A percentile compares a stretch with the other conserved stretches of the same genome.
Evolutionary conservation across 92 coral and sea anemone genomes (phyloP).

Genomic region (Metridium senile): DNA sequence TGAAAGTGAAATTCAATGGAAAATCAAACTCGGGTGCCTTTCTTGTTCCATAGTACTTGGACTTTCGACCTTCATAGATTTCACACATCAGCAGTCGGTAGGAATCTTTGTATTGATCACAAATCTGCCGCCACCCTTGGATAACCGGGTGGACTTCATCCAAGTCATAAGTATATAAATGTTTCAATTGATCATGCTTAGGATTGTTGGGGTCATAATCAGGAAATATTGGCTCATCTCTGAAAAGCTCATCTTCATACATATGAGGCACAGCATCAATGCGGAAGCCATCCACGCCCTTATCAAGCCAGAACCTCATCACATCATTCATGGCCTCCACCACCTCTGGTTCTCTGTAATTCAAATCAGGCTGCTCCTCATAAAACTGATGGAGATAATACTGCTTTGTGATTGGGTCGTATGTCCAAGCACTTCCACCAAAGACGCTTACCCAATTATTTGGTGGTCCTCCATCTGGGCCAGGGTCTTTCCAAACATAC

Average conservation of each 20-base stretch:
- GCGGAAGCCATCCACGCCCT: slow-evolving; percentile 94
- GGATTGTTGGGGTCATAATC: slow-evolving; percentile 46
- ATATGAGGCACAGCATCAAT: slow-evolving; percentile 83
- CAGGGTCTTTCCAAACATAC: slow-evolving; percentile 86
- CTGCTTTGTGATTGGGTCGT: slow-evolving; percentile 57
- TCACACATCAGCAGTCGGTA: slow-evolving; percentile 77
- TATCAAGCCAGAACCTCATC: slow-evolving; percentile 80
- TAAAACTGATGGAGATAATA: slow-evolving; percentile 84
- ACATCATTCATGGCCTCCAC: slow-evolving; percentile 66
- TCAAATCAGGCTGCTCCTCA: slow-evolving; percentile 80
- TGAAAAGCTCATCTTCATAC: slow-evolving; percentile 64
- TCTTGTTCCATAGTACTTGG: slow-evolving; percentile 66
- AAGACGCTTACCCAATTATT: slow-evolving; percentile 83
- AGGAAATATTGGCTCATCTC: slow-evolving; percentile 66
- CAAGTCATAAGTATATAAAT: slow-evolving; percentile 65
- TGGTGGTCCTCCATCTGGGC: slow-evolving; percentile 73
- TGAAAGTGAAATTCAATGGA: slow-evolving; percentile 76
- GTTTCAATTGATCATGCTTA: slow-evolving; percentile 53
- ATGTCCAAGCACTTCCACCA: slow-evolving; percentile 83
- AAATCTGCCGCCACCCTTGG: slow-evolving; percentile 61
- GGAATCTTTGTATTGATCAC: slow-evolving; percentile 55
- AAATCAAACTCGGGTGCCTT: slow-evolving; percentile 73
- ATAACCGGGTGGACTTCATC: slow-evolving; percentile 60
- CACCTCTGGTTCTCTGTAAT: slow-evolving; percentile 71
- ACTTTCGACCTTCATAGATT: slow-evolving; percentile 30